phyloP scores from a whole-genome alignment of 1,140 invertebrate species.

The Eubasilissa regina region DNA sequence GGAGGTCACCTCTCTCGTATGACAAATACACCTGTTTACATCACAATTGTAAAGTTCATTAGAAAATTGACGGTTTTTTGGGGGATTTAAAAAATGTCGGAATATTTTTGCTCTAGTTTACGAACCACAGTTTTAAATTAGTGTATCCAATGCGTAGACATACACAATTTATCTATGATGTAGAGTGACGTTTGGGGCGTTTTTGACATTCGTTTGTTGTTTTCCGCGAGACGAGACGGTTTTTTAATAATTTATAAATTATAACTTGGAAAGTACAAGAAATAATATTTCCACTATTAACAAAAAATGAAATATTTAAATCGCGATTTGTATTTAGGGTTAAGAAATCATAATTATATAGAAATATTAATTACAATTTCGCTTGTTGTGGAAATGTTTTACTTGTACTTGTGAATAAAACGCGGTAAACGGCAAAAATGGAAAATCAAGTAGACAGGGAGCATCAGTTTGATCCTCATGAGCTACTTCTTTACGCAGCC shows the following conservation, averaged over 20 bases:
- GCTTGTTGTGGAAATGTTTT: background rate
- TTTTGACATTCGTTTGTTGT: slow-evolving; percentile 42
- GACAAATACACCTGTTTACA: too few relatives aligned
- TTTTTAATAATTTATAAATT: background rate
- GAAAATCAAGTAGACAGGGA: slow-evolving; percentile 34
- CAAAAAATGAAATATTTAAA: background rate
- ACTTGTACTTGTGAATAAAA: background rate
- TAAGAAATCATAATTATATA: slow-evolving; percentile 1
- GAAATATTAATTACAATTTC: background rate
- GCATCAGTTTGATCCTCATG: slow-evolving; percentile 64
- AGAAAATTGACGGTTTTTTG: too few relatives aligned
- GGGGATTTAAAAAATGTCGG: too few relatives aligned
- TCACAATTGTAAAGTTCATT: too few relatives aligned
- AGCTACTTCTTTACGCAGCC: slow-evolving; percentile 69
- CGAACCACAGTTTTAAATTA: too few relatives aligned
- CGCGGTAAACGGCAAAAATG: slow-evolving; percentile 21
- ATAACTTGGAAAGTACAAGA: background rate
- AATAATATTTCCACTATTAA: background rate
- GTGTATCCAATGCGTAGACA: too few relatives aligned
- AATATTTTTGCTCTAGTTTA: too few relatives aligned
- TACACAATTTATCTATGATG: background rate
- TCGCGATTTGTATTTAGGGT: background rate
- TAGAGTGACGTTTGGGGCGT: slow-evolving; percentile 33
- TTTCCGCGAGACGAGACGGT: slow-evolving; percentile 1
- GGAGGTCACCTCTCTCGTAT: too few relatives aligned